Base-by-base conservation (phyloP, 2,113 vertebrate species). In the Noctilio leporinus region DNA sequence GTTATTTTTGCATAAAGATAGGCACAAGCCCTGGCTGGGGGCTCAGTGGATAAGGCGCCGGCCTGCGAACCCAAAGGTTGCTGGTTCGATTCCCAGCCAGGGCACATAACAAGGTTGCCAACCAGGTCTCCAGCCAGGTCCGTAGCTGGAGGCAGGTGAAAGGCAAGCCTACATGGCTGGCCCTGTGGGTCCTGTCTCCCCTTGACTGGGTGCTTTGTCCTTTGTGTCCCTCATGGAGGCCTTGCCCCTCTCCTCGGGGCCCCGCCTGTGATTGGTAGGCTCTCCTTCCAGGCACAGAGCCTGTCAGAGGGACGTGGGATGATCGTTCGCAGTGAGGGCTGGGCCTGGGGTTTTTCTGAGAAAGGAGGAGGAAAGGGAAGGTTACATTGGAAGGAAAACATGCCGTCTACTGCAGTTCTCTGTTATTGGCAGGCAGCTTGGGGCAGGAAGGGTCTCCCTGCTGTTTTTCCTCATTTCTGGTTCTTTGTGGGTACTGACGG, bases 131-230 rank as follows among this genome's bases (percentile, higher is more conserved):
- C n/a, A n/a, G n/a, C n/a, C n/a, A n/a, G n/a, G n/a, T n/a, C n/a
- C n/a, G n/a, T n/a, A n/a, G n/a, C n/a, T n/a, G n/a, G n/a, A n/a
- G n/a, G n/a, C n/a, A n/a, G n/a, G n/a, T n/a, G n/a, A n/a, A n/a
- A n/a, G n/a, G n/a, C n/a, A n/a, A n/a, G n/a, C n/a, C n/a, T n/a
- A n/a, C n/a, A n/a, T n/a, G n/a, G n/a, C n/a, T n/a, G n/a, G n/a
- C 26, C 53, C 49, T 55, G 7, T 24, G 0, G 1, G 9, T 9
- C 35, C 0, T 17, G 0, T 24, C 16, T 49, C 2, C 19, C 0
- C 28, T 4, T 10, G 28, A 51, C 43, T 10, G 3, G n/a, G 2
- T 15, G 65, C 55, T 0, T 5, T 4, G 43, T 9, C 33, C 70
- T 3, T 14, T n/a, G 12, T 45, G 16, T 30, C 20, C 24, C 8